These are phyloP conservation scores for Syndactyla subalaris DNA, from an alignment of 2,797 vertebrate species.

Conservation along the genomic window DNA sequence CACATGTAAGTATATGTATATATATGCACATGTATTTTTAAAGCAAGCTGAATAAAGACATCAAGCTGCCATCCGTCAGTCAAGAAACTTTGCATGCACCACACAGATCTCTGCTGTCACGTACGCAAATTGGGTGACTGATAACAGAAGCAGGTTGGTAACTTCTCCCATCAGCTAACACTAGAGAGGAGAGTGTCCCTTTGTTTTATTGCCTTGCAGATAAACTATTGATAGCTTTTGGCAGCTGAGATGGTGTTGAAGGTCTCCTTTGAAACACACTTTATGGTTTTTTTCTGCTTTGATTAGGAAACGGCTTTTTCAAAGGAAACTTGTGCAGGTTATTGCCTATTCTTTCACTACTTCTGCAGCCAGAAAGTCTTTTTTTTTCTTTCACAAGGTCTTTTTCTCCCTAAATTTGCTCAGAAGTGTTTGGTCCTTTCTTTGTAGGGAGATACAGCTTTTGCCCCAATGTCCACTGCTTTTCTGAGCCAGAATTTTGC, in stretches of 20 bases:
- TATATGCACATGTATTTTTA: conserved; percentile 27
- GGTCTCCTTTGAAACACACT: not conserved
- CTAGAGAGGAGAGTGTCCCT: not conserved
- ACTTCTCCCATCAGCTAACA: not conserved
- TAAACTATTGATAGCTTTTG: not conserved
- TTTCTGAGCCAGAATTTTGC: not conserved
- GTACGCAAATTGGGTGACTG: not conserved
- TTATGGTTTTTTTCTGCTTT: not conserved
- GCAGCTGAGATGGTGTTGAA: not conserved
- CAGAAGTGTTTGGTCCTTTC: not conserved
- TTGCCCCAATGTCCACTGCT: not conserved
- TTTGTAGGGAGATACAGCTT: not conserved
- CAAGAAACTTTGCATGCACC: not conserved
- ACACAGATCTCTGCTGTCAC: not conserved
- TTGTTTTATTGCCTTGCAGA: not conserved
- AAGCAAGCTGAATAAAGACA: conserved; percentile 32
- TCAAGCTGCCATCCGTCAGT: conserved; percentile 23
- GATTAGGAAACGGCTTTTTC: not conserved
- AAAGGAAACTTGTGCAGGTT: not conserved
- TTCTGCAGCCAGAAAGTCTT: not conserved
- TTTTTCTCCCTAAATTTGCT: not conserved
- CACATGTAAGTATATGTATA: not conserved
- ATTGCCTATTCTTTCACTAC: not conserved
- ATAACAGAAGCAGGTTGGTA: not conserved
- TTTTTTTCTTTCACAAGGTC: not conserved